Percentiles rank a stretch among this genome's conserved stretches.
phyloP scores from a whole-genome alignment of 2,797 vertebrate species.

The Centropyge bicolor region DNA sequence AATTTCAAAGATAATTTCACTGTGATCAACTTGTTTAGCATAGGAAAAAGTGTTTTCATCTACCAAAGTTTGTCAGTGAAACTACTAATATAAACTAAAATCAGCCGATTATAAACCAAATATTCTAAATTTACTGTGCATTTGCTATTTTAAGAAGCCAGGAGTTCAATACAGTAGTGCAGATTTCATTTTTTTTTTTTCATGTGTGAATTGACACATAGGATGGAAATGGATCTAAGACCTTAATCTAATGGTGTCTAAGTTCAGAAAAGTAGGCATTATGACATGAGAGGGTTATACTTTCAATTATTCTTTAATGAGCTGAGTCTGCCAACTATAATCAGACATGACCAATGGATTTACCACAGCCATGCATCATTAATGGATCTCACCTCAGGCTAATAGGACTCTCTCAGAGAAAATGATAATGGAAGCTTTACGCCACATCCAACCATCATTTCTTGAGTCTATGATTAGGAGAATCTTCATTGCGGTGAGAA shows the following conservation, averaged over 20 bases:
- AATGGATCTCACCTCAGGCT: conserved; percentile 67
- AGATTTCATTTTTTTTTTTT: conserved; percentile 6
- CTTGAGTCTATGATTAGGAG: conserved; percentile 24
- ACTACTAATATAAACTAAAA: background rate
- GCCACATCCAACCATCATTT: conserved; percentile 47
- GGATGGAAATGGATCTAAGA: background rate
- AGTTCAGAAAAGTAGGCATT: conserved; percentile 29
- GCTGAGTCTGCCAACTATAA: conserved; percentile 52
- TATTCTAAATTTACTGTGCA: background rate
- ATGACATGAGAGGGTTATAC: conserved; percentile 43
- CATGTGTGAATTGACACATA: conserved; percentile 6
- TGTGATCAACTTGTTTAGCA: background rate
- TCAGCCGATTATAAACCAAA: background rate
- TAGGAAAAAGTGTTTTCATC: no score
- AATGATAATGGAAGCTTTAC: conserved; percentile 58
- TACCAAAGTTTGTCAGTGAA: no score
- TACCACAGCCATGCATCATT: conserved; percentile 60
- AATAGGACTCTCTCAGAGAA: conserved; percentile 55
- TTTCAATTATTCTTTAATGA: conserved; percentile 65
- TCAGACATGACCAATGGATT: conserved; percentile 67
- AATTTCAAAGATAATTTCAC: background rate
- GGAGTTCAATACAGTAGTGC: background rate
- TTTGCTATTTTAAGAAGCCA: background rate
- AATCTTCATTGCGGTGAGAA: conserved; percentile 18
- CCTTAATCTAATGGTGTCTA: conserved; percentile 26